These are phyloP conservation scores for Brachionus sp. DNA, from an alignment of 1,140 invertebrate genomes.

Conservation along the genomic window DNA sequence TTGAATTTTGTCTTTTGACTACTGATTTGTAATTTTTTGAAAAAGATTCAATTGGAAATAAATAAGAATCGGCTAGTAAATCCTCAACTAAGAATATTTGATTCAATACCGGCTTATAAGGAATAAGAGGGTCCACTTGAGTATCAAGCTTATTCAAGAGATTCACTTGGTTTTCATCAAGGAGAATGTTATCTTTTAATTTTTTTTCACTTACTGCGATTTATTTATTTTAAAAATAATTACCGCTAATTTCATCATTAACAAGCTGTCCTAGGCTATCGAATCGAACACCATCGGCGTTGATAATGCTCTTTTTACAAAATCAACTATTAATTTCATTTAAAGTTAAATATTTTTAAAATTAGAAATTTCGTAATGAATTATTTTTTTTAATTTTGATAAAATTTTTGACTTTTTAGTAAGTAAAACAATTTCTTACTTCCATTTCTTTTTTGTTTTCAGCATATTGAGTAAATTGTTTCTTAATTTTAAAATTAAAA, in stretches of 20 bases:
- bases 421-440: not conserved
- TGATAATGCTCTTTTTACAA: not conserved
- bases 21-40: not conserved
- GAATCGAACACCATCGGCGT: not conserved
- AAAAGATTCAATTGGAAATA: not conserved
- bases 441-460: constrained; percentile 26
- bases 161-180: not conserved
- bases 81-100: not conserved
- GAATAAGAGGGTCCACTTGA: not conserved
- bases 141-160: not conserved
- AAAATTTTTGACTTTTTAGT: too few species aligned
- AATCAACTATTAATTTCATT: not conserved
- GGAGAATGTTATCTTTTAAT: not conserved
- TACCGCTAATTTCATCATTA: not conserved
- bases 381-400: too few species aligned
- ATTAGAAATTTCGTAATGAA: too few species aligned
- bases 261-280: not conserved
- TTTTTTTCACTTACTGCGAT: not conserved
- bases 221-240: not conserved
- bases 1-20: not conserved
- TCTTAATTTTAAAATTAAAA: not conserved
- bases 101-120: not conserved
- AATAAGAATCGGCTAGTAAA: not conserved
- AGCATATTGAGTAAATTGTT: not conserved
- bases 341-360: too few species aligned